Base-by-base conservation (phyloP, 2,888 invertebrate species). In the Apamea epomidion region DNA sequence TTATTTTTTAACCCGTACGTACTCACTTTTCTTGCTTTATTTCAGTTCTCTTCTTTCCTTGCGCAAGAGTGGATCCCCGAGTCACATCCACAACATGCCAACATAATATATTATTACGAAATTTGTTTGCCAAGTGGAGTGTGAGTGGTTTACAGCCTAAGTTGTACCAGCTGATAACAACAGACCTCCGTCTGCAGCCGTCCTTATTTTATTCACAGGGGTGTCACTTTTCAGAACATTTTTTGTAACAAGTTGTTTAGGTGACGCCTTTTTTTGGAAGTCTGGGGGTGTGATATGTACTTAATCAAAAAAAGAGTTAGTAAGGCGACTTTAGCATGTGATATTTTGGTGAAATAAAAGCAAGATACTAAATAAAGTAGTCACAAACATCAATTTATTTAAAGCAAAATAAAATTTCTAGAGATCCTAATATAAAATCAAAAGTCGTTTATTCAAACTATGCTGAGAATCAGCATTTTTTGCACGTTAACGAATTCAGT, bases 91-190 rank as follows among this genome's bases (percentile, higher is more conserved):
- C 78, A 83, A 14, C 78, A 86, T 74, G 72, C 85, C 74, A 83
- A 83, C 76, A 69, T 67, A 82, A 90, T 87, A 91, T 91, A 91
- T 91, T 91, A 92, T 93, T 92, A 92, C 92, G 88, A 93, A 93
- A 94, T 93, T 92, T 92, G 93, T 94, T 93, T 93, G 93, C 93
- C 86, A 91, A 93, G 91, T 87, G 90, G 88, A 90, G 85, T 89
- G 89, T 90, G 94, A 95, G 92, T 93, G 92, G 91, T 95, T 95
- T 94, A 94, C 94, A 88, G 91, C 87, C 89, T 88, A 82, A 93
- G 91, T 91, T 90, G 87, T 88, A 85, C 74, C 88, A 84, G 90
- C 85, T 88, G 87, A 88, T 91, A 92, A 92, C 83, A 76, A 69
- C 68, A 71, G 81, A 84, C 83, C 90, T 84, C 85, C 75, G 89